phyloP scores from a whole-genome alignment of 2,113 vertebrate genomes.

The Cettia cetti region DNA sequence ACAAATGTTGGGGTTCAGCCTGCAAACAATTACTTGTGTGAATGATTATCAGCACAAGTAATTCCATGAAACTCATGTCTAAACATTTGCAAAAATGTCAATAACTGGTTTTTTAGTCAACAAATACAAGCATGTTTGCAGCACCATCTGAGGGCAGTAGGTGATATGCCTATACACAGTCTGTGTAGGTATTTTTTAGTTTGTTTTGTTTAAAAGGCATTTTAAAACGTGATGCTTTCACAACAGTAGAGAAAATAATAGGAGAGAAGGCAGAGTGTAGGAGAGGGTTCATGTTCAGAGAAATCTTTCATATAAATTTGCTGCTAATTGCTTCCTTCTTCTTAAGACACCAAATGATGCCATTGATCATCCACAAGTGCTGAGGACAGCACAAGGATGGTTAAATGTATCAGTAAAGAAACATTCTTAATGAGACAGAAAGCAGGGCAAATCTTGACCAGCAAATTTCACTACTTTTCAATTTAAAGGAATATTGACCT shows the following conservation, averaged over 20 bases:
- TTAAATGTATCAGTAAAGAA: slow-evolving; percentile 53
- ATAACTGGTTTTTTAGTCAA: neutral
- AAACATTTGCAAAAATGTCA: neutral
- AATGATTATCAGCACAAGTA: neutral
- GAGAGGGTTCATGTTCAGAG: neutral
- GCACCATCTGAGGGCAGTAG: neutral
- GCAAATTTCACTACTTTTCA: slow-evolving; percentile 11
- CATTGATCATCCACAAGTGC: slow-evolving; percentile 57
- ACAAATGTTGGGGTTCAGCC: neutral
- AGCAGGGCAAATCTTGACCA: slow-evolving; percentile 24
- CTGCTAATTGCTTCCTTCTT: slow-evolving; percentile 64
- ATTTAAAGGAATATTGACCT: slow-evolving; percentile 44
- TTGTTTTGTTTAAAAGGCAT: neutral
- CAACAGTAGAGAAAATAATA: neutral
- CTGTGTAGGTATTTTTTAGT: neutral
- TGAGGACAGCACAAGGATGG: slow-evolving; percentile 46
- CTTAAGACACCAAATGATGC: slow-evolving; percentile 56
- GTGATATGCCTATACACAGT: neutral
- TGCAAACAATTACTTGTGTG: neutral
- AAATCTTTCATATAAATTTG: slow-evolving; percentile 61
- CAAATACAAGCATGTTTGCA: neutral
- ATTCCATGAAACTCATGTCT: neutral
- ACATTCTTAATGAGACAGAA: slow-evolving; percentile 62
- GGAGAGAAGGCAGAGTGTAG: neutral
- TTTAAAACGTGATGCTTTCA: neutral